Evolutionary conservation across 2,113 vertebrate species (phyloP).

Genomic region (Oryzias javanicus): DNA sequence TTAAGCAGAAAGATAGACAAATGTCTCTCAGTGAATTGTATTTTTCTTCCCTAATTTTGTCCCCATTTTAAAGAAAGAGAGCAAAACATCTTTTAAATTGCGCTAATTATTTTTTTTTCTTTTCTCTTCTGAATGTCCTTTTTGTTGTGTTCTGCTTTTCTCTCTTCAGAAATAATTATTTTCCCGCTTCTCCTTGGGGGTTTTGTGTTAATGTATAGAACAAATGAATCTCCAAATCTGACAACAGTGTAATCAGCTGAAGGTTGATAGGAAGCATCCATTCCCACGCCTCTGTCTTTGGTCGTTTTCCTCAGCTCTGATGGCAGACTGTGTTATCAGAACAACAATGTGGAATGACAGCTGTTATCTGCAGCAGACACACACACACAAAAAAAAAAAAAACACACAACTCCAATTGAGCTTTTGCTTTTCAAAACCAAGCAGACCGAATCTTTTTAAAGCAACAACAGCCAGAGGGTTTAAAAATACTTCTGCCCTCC

Average conservation of each 20-base stretch:
- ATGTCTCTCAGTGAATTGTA: no score
- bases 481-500: background rate
- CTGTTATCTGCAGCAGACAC: constrained; percentile 15
- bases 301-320: constrained; percentile 6
- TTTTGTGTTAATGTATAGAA: no score
- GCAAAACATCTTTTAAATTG: background rate
- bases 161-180: no score
- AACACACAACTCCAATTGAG: constrained; percentile 3
- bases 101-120: background rate
- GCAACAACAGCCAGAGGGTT: background rate
- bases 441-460: constrained; percentile 1
- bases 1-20: no score
- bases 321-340: constrained; percentile 12
- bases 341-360: constrained; percentile 41
- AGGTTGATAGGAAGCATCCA: constrained; percentile 30
- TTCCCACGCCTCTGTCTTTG: constrained; percentile 1
- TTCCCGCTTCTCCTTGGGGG: background rate
- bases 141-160: background rate
- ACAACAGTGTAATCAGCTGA: no score
- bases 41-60: no score
- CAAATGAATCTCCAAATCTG: no score
- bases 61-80: no score
- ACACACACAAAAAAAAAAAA: no score
- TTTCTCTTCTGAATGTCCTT: background rate
- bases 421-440: background rate